A percentile compares a stretch with the other conserved stretches of the same genome.
Conservation (phyloP, 2,888 invertebrate species). For the Trachelus tabidus region DNA sequence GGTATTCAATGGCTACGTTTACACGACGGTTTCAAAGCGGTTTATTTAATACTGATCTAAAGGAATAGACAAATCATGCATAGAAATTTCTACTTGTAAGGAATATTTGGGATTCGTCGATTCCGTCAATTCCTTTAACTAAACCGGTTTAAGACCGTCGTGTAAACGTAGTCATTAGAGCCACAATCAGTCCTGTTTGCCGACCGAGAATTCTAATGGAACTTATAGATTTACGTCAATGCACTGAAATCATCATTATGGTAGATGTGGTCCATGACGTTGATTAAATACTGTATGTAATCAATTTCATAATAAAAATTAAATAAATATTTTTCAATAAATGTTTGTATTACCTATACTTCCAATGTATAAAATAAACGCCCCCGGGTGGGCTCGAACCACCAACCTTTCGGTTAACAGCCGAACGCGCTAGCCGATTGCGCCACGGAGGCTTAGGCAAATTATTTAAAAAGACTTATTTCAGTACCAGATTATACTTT, state of each 20-base stretch:
- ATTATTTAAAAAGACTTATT: neutral
- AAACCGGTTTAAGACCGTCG: too few relatives aligned
- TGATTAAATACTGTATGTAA: too few relatives aligned
- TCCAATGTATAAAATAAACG: neutral
- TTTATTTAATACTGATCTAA: too few relatives aligned
- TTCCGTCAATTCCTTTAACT: too few relatives aligned
- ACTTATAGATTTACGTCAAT: neutral
- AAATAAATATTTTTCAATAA: too few relatives aligned
- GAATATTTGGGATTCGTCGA: too few relatives aligned
- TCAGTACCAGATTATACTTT: neutral
- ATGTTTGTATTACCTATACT: neutral
- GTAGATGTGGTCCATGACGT: neutral
- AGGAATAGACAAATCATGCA: too few relatives aligned
- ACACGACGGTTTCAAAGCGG: too few relatives aligned
- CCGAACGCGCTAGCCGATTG: constrained; percentile 76
- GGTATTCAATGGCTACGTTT: too few relatives aligned
- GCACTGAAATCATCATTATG: neutral
- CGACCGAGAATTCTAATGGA: neutral
- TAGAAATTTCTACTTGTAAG: too few relatives aligned
- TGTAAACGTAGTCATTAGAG: neutral
- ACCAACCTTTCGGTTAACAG: constrained; percentile 97
- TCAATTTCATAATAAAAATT: too few relatives aligned
- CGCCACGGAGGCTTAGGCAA: constrained; percentile 32
- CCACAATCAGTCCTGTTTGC: neutral
- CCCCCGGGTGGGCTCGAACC: constrained; percentile 93